Evolutionary conservation across 2,113 vertebrate species (phyloP).

Genomic region (Melanerpes formicivorus): DNA sequence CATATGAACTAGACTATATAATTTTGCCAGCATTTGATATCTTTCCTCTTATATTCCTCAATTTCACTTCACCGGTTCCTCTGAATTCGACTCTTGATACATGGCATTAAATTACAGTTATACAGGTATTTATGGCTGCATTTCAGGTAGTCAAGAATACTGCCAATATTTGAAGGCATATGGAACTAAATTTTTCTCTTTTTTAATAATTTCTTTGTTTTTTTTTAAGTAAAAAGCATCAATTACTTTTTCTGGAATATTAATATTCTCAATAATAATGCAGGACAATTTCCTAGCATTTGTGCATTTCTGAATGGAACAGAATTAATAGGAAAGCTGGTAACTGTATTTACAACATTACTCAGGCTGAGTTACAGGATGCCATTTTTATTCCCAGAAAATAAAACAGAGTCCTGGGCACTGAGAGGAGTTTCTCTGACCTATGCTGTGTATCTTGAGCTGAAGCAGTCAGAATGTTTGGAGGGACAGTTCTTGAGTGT

Average conservation of each 20-base stretch:
- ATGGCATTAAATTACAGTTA: not conserved
- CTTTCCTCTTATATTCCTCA: not conserved
- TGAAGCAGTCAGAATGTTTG: not conserved
- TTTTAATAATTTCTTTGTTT: not conserved
- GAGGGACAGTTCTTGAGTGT: not conserved
- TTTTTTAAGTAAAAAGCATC: not conserved
- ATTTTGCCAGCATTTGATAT: not conserved
- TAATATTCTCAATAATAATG: not conserved
- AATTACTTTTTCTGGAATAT: not conserved
- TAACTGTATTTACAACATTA: not conserved
- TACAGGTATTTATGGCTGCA: not conserved
- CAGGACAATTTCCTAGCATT: not conserved
- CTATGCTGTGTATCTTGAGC: not conserved
- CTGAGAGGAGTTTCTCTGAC: not conserved
- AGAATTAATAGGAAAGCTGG: not conserved
- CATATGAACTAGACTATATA: not conserved
- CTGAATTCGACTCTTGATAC: not conserved
- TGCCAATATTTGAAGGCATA: conserved; percentile 10
- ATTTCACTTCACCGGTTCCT: not conserved
- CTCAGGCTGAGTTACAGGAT: not conserved
- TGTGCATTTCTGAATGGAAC: not conserved
- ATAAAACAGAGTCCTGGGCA: not conserved
- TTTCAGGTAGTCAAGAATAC: not conserved
- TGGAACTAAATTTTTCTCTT: not conserved
- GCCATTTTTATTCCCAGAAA: not conserved